Conservation (phyloP, 2,888 invertebrate genomes). For the Boloria selene region DNA sequence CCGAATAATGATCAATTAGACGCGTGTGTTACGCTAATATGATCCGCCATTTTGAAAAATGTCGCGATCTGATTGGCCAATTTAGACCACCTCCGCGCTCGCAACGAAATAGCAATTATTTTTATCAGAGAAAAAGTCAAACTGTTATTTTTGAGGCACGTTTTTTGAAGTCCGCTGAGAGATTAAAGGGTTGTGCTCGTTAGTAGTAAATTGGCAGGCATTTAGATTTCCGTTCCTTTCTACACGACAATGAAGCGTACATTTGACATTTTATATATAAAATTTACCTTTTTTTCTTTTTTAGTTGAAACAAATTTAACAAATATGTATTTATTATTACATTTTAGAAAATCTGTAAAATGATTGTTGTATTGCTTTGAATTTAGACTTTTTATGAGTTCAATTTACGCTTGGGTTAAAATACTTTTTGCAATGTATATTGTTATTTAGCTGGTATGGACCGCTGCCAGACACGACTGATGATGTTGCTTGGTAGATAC, state of each 20-base stretch:
- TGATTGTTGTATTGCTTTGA: too few relatives aligned
- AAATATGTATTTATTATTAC: too few relatives aligned
- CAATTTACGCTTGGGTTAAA: too few relatives aligned
- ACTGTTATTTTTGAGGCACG: conserved; percentile 34
- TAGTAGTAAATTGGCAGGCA: conserved; percentile 32
- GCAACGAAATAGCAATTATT: conserved; percentile 38
- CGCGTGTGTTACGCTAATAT: conserved; percentile 40
- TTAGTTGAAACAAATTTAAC: not conserved
- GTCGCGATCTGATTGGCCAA: conserved; percentile 46
- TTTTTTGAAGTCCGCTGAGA: conserved; percentile 30
- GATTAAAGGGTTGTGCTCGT: conserved; percentile 36
- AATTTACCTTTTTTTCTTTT: not conserved
- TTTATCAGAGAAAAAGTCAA: conserved; percentile 35
- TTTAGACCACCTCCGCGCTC: conserved; percentile 45
- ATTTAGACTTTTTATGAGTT: too few relatives aligned
- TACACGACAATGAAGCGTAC: conserved; percentile 17
- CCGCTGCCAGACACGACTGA: too few relatives aligned
- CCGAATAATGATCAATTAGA: conserved; percentile 43
- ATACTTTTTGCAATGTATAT: too few relatives aligned
- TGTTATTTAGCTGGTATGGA: too few relatives aligned
- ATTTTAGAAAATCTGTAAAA: too few relatives aligned
- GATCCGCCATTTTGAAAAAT: conserved; percentile 46
- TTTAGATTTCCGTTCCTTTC: conserved; percentile 18
- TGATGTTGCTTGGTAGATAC: too few relatives aligned
- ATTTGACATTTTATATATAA: conserved; percentile 18